Conservation (phyloP, 2,113 vertebrate genomes). For the Glaucomys volans region DNA sequence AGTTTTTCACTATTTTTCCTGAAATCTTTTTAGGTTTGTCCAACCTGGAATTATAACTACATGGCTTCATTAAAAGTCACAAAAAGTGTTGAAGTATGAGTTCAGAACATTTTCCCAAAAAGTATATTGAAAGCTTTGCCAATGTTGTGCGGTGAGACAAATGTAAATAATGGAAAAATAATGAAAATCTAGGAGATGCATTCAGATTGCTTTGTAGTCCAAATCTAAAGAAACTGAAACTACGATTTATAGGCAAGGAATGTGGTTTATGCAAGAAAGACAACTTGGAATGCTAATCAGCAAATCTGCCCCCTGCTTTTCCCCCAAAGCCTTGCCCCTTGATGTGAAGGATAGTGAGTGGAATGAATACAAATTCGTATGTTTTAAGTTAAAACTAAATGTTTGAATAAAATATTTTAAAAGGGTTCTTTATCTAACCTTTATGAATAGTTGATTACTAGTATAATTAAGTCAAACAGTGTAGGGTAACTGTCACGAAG, state of each 20-base stretch:
- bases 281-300: background rate
- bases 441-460: background rate
- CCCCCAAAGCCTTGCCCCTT: background rate
- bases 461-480: background rate
- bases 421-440: background rate
- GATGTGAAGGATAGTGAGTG: background rate
- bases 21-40: background rate
- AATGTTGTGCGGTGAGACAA: background rate
- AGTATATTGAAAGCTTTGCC: background rate
- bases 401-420: slow-evolving; percentile 7
- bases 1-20: background rate
- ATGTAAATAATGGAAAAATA: background rate
- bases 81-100: background rate
- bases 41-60: slow-evolving; percentile 5
- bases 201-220: background rate
- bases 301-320: background rate
- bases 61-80: background rate
- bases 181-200: background rate
- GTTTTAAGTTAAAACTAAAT: slow-evolving; percentile 52
- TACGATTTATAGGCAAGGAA: background rate
- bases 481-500: background rate
- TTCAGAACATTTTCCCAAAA: background rate
- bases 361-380: background rate
- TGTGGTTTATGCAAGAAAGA: background rate
- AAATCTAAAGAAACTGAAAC: background rate